Percentiles rank a stretch among this genome's conserved stretches.
Conservation (phyloP, 2,113 vertebrate genomes). For the Xenotilapia caudafasciata region DNA sequence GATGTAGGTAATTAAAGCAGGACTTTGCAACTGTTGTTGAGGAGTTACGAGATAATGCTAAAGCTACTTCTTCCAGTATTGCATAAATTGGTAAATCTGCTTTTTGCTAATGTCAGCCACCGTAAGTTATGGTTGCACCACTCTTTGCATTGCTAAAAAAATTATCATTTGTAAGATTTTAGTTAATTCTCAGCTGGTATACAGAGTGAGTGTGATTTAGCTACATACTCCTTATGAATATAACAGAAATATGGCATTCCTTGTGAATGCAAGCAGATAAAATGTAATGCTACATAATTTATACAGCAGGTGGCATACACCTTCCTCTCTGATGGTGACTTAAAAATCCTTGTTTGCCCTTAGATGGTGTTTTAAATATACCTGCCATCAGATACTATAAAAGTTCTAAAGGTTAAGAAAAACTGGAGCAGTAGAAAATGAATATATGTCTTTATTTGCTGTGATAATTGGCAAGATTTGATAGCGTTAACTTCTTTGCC, state of each 20-base stretch:
- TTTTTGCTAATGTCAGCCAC: background rate
- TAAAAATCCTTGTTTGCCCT: background rate
- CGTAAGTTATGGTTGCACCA: background rate
- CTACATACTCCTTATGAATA: background rate
- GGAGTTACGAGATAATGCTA: background rate
- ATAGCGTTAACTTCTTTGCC: background rate
- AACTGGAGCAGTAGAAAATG: background rate
- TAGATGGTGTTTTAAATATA: background rate
- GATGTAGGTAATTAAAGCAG: background rate
- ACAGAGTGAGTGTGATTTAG: background rate
- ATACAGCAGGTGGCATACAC: background rate
- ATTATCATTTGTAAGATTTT: background rate
- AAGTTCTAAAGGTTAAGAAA: background rate
- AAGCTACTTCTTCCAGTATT: background rate
- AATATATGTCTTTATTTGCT: background rate
- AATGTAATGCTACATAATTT: background rate
- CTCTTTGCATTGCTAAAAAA: background rate
- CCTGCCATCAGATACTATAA: background rate
- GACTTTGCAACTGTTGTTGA: background rate
- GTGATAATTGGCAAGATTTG: background rate
- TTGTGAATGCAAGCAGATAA: background rate
- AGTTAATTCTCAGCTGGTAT: rapidly evolving
- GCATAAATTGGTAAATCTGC: background rate
- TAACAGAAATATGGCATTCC: background rate
- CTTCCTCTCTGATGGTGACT: background rate